Percentiles rank a stretch among this genome's conserved stretches.
phyloP scores from a whole-genome alignment of 2,113 vertebrate species.

The Gopherus evgoodei region DNA sequence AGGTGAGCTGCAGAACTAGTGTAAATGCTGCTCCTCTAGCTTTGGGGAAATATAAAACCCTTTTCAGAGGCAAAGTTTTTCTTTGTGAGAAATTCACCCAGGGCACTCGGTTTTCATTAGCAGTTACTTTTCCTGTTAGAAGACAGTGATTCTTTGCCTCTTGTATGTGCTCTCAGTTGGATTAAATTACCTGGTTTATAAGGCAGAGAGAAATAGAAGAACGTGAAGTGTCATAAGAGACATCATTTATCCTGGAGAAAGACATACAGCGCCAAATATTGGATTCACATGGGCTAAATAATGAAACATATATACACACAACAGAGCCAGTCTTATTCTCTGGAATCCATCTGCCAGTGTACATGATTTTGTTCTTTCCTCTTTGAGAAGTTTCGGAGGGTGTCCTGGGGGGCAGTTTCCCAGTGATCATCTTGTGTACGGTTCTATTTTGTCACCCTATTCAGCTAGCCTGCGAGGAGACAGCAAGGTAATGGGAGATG shows the following conservation, averaged over 20 bases:
- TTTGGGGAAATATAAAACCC: conserved; percentile 59
- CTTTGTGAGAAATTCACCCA: conserved; percentile 42
- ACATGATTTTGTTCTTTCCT: background rate
- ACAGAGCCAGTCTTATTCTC: background rate
- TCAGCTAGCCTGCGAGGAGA: background rate
- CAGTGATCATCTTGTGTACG: background rate
- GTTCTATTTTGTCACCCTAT: background rate
- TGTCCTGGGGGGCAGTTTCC: background rate
- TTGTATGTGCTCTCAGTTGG: conserved; percentile 35
- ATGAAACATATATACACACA: background rate
- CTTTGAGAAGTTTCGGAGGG: background rate
- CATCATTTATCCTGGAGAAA: background rate
- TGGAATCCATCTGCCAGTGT: background rate
- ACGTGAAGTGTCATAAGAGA: background rate
- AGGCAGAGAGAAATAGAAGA: conserved; percentile 6
- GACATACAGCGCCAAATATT: background rate
- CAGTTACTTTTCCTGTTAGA: background rate
- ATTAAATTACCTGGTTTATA: conserved; percentile 46
- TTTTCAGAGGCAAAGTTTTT: conserved; percentile 46
- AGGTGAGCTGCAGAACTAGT: conserved; percentile 48
- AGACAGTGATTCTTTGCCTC: conserved; percentile 34
- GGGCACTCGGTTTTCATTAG: conserved; percentile 57
- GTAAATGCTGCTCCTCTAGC: conserved; percentile 51
- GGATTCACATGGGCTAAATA: background rate
- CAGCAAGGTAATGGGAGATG: background rate